Percentiles rank a stretch among this genome's conserved stretches.
These are phyloP conservation scores for Goniozus legneri DNA, from an alignment of 1,140 invertebrate species.

Conservation along the genomic window DNA sequence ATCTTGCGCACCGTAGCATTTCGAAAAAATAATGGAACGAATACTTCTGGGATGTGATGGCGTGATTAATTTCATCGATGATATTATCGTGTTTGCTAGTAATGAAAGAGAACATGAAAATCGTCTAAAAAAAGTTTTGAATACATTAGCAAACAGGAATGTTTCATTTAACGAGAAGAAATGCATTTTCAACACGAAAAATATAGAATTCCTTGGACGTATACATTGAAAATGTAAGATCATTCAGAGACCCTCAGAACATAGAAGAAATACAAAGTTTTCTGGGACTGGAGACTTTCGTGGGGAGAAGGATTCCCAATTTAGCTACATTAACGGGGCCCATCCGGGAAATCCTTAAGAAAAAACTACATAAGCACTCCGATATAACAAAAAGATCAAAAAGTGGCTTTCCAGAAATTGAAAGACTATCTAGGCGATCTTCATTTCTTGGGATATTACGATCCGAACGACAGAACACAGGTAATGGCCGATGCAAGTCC, in stretches of 20 bases:
- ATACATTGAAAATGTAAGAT: constrained; percentile 23
- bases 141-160: constrained; percentile 21
- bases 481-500: constrained; percentile 46
- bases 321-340: constrained; percentile 6
- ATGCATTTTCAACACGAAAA: constrained; percentile 26
- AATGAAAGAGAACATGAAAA: constrained; percentile 29
- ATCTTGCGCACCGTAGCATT: constrained; percentile 35
- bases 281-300: constrained; percentile 31
- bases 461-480: constrained; percentile 35
- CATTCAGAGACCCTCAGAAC: constrained; percentile 15
- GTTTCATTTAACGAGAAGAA: constrained; percentile 29
- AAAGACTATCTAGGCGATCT: constrained; percentile 28
- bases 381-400: constrained; percentile 13
- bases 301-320: constrained; percentile 31
- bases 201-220: constrained; percentile 29
- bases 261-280: constrained; percentile 34
- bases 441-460: constrained; percentile 36
- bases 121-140: constrained; percentile 24
- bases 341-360: constrained; percentile 21
- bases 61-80: constrained; percentile 36
- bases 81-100: constrained; percentile 36
- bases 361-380: constrained; percentile 14
- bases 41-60: constrained; percentile 26
- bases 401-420: constrained; percentile 29
- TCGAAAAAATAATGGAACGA: constrained; percentile 39